A percentile compares a stretch with the other conserved stretches of the same genome.
Conservation (phyloP, 2,888 invertebrate genomes). For the Cataglyphis livida region DNA sequence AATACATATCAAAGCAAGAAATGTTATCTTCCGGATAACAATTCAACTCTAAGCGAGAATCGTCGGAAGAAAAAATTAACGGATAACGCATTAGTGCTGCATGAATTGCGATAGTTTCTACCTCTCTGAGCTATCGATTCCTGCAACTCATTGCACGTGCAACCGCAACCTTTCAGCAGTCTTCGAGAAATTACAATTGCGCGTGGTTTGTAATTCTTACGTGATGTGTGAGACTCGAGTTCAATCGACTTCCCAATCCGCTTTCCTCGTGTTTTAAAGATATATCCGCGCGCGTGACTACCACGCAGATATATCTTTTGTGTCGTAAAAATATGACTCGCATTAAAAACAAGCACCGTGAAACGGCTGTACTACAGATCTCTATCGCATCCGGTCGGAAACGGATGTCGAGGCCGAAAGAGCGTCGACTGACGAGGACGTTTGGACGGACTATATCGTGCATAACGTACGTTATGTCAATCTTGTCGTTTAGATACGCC, state of each 20-base stretch:
- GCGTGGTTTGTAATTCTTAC: not conserved
- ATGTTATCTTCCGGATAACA: not conserved
- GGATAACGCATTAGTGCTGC: not conserved
- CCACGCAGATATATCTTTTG: not conserved
- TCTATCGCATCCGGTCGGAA: conserved; percentile 48
- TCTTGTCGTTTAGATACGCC: conserved; percentile 14
- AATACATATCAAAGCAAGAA: too few relatives aligned
- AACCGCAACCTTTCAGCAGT: not conserved
- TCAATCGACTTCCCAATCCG: not conserved
- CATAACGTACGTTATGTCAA: conserved; percentile 25
- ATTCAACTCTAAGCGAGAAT: not conserved
- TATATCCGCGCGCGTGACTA: not conserved
- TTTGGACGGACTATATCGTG: conserved; percentile 7
- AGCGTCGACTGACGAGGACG: conserved; percentile 24
- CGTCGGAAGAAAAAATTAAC: not conserved
- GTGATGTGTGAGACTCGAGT: not conserved
- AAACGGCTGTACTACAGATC: conserved; percentile 38
- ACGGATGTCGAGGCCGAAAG: conserved; percentile 19
- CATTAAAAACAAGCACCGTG: conserved; percentile 34
- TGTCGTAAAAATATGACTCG: conserved; percentile 10
- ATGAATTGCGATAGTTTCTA: not conserved
- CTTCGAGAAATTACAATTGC: not conserved
- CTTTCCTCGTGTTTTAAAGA: not conserved
- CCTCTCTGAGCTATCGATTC: conserved; percentile 1
- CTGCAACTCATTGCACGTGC: conserved; percentile 19